Evolutionary conservation across 2,113 vertebrate genomes (phyloP).

Genomic region (Thryonomys swinderianus): DNA sequence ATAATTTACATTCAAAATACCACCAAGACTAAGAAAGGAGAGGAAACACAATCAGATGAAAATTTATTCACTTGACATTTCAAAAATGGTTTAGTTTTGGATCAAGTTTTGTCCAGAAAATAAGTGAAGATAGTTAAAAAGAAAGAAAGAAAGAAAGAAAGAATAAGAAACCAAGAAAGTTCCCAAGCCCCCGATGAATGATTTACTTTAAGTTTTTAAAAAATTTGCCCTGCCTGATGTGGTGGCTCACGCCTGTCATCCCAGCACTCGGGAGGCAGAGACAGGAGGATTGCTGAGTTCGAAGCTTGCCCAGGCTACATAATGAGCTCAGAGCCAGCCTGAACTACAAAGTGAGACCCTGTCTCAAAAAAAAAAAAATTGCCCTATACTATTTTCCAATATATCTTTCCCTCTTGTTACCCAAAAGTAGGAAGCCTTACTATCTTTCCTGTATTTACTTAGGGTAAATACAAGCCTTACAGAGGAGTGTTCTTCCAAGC

Average conservation of each 20-base stretch:
- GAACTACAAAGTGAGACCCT: too few relatives aligned
- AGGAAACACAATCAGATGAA: not conserved
- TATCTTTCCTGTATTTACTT: not conserved
- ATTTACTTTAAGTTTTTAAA: not conserved
- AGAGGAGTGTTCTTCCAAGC: not conserved
- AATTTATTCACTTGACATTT: not conserved
- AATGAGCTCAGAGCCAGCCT: too few relatives aligned
- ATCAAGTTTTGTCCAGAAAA: not conserved
- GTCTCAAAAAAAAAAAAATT: too few relatives aligned
- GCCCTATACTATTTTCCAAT: constrained; percentile 13
- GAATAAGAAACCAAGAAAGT: too few relatives aligned
- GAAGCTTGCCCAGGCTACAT: too few relatives aligned
- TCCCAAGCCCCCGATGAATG: not conserved
- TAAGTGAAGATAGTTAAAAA: not conserved
- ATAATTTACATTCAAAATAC: not conserved
- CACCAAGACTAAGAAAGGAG: not conserved
- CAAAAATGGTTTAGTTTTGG: not conserved
- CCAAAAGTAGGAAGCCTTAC: not conserved
- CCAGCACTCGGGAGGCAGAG: too few relatives aligned
- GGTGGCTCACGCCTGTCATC: too few relatives aligned
- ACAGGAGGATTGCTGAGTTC: too few relatives aligned
- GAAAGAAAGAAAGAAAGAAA: not conserved
- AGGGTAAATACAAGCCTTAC: not conserved
- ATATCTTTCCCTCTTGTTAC: not conserved
- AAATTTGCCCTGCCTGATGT: too few relatives aligned